Evolutionary conservation across 2,888 invertebrate species (phyloP), one percentile per base, ranked within the genome.

Genomic region (Ectobius pallidus): DNA sequence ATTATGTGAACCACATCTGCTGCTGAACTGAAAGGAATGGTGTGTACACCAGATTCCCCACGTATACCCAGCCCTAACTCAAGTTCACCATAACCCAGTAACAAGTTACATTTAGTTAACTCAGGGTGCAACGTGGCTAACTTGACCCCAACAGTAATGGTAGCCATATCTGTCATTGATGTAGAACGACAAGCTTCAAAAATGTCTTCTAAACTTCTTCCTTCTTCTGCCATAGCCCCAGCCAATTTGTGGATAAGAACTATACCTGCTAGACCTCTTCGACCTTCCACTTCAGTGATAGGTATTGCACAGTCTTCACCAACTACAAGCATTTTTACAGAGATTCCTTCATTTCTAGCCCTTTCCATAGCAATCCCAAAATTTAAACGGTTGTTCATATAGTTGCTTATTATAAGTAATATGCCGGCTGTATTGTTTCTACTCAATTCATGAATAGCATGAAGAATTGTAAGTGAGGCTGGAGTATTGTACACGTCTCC

Each of bases 281-380:
- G 77, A 1, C 85, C 85, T 84, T 14, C 75, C 84, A 52, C 83
- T 78, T 80, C 86, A 81, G 49, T 85, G 82, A 77, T 49, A 77
- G 73, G 79, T 16, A 85, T 39, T 27, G 74, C 20, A 58, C 62
- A 62, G 42, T 76, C 75, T 25, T 76, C 76, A 14, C 71, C 73
- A 1, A 73, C 62, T 1, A 72, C 63, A 18, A 76, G 20, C 73
- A 76, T 68, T 61, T 87, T 86, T 0, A 88, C 80, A 82, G 87
- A 86, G 22, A 90, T 84, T 0, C 90, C 88, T 71, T 86, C 85
- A 42, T 86, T 85, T 78, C 87, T 86, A 0, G 92, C 91, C 78
- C 90, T 88, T 81, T 94, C 92, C 20, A 91, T 87, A 1, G 94
- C 94, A 80, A 93, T 86, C 0, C 93, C 94, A 80, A 95, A 95